These are phyloP conservation scores for Bovichtus diacanthus DNA, from an alignment of 2,797 vertebrate species.

Conservation along the genomic window DNA sequence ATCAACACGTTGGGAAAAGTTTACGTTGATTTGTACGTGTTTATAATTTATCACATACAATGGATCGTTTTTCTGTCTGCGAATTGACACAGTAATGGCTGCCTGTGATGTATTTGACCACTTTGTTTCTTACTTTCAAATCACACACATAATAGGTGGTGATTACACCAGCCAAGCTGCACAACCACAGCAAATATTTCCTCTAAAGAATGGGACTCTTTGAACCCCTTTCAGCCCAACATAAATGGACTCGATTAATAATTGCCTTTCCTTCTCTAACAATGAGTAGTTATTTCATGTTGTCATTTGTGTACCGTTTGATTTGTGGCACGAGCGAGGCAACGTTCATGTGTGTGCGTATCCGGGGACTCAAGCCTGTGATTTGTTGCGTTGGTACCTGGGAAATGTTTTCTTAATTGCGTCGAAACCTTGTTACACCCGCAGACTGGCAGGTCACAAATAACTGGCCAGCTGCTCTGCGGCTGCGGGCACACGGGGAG, in stretches of 20 bases:
- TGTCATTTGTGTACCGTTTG: conserved; percentile 73
- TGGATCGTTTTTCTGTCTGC: conserved; percentile 68
- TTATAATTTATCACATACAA: conserved; percentile 67
- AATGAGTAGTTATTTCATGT: conserved; percentile 81
- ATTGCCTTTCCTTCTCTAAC: conserved; percentile 74
- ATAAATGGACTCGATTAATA: conserved; percentile 85
- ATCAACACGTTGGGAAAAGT: conserved; percentile 52
- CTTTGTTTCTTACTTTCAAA: conserved; percentile 81
- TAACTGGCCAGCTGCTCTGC: conserved; percentile 80
- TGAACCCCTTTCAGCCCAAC: conserved; percentile 76
- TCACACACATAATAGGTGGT: conserved; percentile 78
- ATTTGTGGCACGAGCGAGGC: conserved; percentile 62
- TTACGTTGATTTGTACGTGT: conserved; percentile 35
- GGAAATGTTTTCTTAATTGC: conserved; percentile 85
- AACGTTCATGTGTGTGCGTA: conserved; percentile 41
- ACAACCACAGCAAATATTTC: conserved; percentile 76
- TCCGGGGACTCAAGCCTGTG: conserved; percentile 58
- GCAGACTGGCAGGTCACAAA: conserved; percentile 82
- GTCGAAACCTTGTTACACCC: conserved; percentile 78
- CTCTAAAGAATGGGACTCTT: conserved; percentile 79
- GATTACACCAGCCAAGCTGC: conserved; percentile 74
- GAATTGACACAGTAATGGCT: conserved; percentile 76
- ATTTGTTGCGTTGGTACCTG: conserved; percentile 81
- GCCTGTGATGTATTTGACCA: conserved; percentile 76
- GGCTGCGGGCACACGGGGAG: conserved; percentile 59